Base-by-base conservation (phyloP, 2,113 vertebrate species). In the Pontoporia blainvillei region DNA sequence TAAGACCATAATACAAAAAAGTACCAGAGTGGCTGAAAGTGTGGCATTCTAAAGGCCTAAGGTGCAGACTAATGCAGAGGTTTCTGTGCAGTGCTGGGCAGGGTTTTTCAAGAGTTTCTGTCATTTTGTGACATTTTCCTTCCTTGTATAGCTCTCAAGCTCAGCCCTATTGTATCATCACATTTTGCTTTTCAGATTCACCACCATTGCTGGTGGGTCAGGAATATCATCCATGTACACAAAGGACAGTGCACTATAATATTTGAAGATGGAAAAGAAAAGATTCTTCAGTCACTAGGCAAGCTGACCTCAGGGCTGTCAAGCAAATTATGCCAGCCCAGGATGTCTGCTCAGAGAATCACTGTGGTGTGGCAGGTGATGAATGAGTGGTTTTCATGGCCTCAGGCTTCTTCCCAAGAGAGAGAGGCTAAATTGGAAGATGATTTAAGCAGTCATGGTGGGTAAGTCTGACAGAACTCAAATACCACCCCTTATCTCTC, bases 271-370 rank as follows among this genome's bases (percentile, higher is more conserved):
- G 57, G 76, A 67, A 92, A 90, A 82, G 91, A 76, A 86, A 76
- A 89, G 64, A 76, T 25, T 82, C 72, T 90, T 95, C 46, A 62
- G 34, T 93, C 64, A 54, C 86, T 75, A 94, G 69, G 89, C 83
- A 95, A 89, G 69, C 69, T 94, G 94, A 93, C 93, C 87, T 93
- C 69, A 13, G 54, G 59, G 69, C 93, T 95, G 78, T 86, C 82
- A 96, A 94, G 75, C 73, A 90, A 89, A 96, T 97, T 86, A 79
- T 44, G 73, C 72, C 36, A 79, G 83, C 49, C 44, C 64, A 83
- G 91, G 59, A 41, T 39, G 52, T 75, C 88, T 94, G 69, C 78
- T 95, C 72, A 71, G 76, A 94, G 49, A 73, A 61, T 89, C 92
- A 17, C 49, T 89, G 62, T 67, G 57, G 54, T 71, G 14, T 91